These are phyloP conservation scores for Mola mola DNA, from an alignment of 2,113 vertebrate species.

Conservation along the genomic window DNA sequence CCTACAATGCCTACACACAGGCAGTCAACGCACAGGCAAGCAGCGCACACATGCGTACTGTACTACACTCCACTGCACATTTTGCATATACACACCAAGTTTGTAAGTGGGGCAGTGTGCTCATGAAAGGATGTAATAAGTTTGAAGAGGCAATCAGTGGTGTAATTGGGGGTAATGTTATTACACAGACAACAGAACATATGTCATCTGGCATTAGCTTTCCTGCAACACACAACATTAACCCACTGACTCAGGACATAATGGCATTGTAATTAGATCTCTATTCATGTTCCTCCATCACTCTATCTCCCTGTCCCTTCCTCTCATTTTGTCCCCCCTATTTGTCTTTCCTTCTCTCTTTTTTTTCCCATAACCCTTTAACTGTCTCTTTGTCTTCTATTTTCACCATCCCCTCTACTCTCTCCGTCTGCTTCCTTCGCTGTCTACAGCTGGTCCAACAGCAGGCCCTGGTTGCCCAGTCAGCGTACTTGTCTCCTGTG, in stretches of 20 bases:
- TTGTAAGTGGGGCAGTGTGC: conserved; percentile 61
- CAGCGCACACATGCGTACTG: conserved; percentile 17
- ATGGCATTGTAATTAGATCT: conserved; percentile 82
- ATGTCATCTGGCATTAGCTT: conserved; percentile 80
- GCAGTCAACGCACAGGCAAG: conserved; percentile 84
- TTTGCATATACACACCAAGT: conserved; percentile 24
- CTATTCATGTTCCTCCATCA: conserved; percentile 78
- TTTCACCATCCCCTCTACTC: conserved; percentile 11
- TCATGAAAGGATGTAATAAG: conserved; percentile 77
- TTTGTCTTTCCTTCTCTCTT: conserved; percentile 11
- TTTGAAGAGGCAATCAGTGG: conserved; percentile 78
- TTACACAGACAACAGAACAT: conserved; percentile 79
- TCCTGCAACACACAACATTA: conserved; percentile 80
- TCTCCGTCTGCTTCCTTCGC: conserved; percentile 30
- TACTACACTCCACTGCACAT: background rate
- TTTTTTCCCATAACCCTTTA: conserved; percentile 40
- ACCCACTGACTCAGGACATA: conserved; percentile 77
- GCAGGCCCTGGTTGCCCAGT: conserved; percentile 92
- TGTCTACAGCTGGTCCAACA: conserved; percentile 90
- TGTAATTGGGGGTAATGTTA: conserved; percentile 77
- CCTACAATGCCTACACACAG: conserved; percentile 92
- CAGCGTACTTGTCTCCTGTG: conserved; percentile 93
- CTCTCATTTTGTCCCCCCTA: conserved; percentile 34
- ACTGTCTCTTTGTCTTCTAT: conserved; percentile 33
- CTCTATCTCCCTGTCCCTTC: conserved; percentile 58